Conservation (phyloP, 2,797 vertebrate species). For the Liparis tanakae region DNA sequence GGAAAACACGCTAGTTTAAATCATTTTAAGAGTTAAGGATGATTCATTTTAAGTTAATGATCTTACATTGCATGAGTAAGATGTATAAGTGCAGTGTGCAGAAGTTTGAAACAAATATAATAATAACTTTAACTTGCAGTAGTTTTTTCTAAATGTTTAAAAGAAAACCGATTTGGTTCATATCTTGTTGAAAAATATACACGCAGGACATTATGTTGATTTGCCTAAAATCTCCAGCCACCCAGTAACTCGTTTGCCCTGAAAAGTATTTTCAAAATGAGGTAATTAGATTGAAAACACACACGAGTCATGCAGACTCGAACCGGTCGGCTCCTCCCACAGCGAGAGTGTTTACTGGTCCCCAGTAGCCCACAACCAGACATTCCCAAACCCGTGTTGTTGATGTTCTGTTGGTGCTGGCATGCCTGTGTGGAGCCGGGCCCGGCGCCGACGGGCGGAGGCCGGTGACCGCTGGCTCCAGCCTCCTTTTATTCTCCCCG, state of each 20-base stretch:
- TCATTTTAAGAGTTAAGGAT: not conserved
- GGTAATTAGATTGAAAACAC: not conserved
- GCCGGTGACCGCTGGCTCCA: slow-evolving; percentile 38
- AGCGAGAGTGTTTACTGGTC: slow-evolving; percentile 44
- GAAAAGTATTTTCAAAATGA: not conserved
- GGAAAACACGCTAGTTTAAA: not conserved
- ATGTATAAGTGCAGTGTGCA: not conserved
- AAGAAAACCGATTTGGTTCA: not conserved
- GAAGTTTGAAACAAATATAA: not conserved
- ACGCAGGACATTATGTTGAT: not conserved
- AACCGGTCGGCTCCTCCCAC: slow-evolving; percentile 33
- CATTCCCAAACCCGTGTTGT: slow-evolving; percentile 52
- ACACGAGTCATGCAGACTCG: slow-evolving; percentile 19
- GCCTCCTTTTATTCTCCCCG: slow-evolving; percentile 1
- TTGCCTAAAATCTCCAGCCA: not conserved
- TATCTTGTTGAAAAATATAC: not conserved
- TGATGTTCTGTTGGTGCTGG: slow-evolving; percentile 55
- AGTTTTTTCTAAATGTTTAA: not conserved
- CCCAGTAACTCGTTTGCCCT: not conserved
- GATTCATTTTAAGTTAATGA: not conserved
- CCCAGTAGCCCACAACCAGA: slow-evolving; percentile 5
- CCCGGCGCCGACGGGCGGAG: slow-evolving; percentile 40
- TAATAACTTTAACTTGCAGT: not conserved
- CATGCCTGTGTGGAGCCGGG: slow-evolving; percentile 17
- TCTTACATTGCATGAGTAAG: not conserved